Evolutionary conservation across 2,797 vertebrate species (phyloP).

Genomic region (Bovichtus variegatus): DNA sequence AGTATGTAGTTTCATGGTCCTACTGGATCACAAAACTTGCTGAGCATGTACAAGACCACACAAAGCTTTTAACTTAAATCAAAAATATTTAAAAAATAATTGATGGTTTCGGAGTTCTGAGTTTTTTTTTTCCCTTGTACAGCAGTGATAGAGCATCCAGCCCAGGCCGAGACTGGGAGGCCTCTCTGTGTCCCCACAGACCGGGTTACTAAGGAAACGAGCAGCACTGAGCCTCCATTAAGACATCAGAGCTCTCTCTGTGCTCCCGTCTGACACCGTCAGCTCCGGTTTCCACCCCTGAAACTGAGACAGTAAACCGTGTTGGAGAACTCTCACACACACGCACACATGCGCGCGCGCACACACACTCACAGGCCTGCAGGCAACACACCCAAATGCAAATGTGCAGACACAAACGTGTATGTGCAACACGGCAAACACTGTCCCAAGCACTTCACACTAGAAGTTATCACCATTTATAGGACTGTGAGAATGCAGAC

Average conservation of each 20-base stretch:
- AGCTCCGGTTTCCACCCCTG: constrained; percentile 76
- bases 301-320: constrained; percentile 67
- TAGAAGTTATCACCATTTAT: constrained; percentile 29
- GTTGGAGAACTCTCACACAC: constrained; percentile 25
- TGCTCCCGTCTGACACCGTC: constrained; percentile 68
- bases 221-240: constrained; percentile 72
- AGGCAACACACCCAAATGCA: constrained; percentile 52
- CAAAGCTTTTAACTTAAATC: neutral
- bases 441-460: constrained; percentile 7
- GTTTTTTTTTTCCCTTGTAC: constrained; percentile 15
- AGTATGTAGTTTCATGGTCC: neutral
- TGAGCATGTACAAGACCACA: neutral
- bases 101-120: neutral
- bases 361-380: constrained; percentile 17
- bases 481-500: constrained; percentile 27
- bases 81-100: constrained; percentile 2
- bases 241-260: constrained; percentile 73
- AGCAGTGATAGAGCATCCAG: constrained; percentile 35
- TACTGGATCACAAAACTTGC: neutral
- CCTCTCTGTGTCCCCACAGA: constrained; percentile 60
- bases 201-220: constrained; percentile 61
- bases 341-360: constrained; percentile 16
- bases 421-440: constrained; percentile 24
- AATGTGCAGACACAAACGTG: constrained; percentile 42
- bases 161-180: constrained; percentile 42